A percentile compares a stretch with the other conserved stretches of the same genome.
These are phyloP conservation scores for Drosophila grimshawi DNA, from an alignment of 1,140 invertebrate genomes.

Conservation along the genomic window DNA sequence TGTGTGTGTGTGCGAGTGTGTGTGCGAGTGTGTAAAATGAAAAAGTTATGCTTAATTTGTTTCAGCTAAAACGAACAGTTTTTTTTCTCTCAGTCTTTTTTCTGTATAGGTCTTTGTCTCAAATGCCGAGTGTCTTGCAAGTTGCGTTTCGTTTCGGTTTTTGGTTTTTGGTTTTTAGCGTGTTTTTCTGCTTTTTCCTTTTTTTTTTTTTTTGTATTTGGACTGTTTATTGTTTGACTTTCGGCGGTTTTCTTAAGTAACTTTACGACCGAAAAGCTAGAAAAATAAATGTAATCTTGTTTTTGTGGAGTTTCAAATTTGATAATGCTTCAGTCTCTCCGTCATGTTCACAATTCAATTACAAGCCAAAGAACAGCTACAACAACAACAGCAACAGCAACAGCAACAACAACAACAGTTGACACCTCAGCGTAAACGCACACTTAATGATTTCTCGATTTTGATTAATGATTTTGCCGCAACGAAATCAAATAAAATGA, in stretches of 20 bases:
- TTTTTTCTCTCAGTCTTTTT: background rate
- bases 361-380: conserved; percentile 63
- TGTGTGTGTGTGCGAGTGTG: conserved; percentile 1
- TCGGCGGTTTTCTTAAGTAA: conserved; percentile 38
- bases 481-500: conserved; percentile 46
- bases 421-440: conserved; percentile 66
- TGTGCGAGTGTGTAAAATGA: conserved; percentile 32
- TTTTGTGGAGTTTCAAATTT: conserved; percentile 11
- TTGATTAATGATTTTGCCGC: conserved; percentile 71
- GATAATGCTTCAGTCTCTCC: conserved; percentile 20
- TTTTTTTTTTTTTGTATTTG: conserved; percentile 3
- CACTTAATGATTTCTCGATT: conserved; percentile 71
- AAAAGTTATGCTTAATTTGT: conserved; percentile 73
- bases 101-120: conserved; percentile 21
- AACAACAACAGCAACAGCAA: conserved; percentile 17
- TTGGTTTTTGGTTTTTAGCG: conserved; percentile 43
- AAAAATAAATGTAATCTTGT: conserved; percentile 56
- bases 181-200: conserved; percentile 6
- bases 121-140: conserved; percentile 37
- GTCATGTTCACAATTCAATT: conserved; percentile 75
- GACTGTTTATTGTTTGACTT: conserved; percentile 25
- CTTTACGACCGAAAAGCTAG: conserved; percentile 9
- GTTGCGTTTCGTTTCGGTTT: conserved; percentile 53
- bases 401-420: conserved; percentile 52
- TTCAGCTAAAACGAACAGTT: conserved; percentile 53